These are phyloP conservation scores for Agrotis ipsilon DNA, from an alignment of 2,888 invertebrate genomes.

Conservation along the genomic window DNA sequence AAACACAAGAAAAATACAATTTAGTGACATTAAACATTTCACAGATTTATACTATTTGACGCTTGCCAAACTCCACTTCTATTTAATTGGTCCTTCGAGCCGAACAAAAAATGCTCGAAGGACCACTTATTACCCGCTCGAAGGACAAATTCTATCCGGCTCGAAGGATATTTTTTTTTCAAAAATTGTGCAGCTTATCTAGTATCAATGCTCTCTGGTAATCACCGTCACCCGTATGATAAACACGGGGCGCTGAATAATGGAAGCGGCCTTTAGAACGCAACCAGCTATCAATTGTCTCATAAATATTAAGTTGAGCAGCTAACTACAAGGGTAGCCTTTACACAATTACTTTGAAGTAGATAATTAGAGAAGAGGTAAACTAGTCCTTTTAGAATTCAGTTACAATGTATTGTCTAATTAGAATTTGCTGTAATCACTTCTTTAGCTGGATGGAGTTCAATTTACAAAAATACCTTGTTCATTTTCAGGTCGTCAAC, in stretches of 20 bases:
- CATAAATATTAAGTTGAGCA: slow-evolving; percentile 52
- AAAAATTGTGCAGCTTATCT: slow-evolving; percentile 6
- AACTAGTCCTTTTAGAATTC: slow-evolving; percentile 12
- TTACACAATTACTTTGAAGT: slow-evolving; percentile 43
- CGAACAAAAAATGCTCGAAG: background rate
- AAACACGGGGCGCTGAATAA: slow-evolving; percentile 58
- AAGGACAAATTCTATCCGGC: too few relatives aligned
- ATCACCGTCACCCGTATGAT: slow-evolving; percentile 53
- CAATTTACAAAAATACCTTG: too few relatives aligned
- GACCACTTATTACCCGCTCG: too few relatives aligned
- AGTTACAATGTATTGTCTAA: background rate
- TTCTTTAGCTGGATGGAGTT: background rate
- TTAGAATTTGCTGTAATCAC: slow-evolving; percentile 3
- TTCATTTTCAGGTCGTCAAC: too few relatives aligned
- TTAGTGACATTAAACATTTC: background rate
- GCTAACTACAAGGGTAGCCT: slow-evolving; percentile 20
- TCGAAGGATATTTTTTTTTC: too few relatives aligned
- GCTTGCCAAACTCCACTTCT: too few relatives aligned
- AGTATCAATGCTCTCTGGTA: slow-evolving; percentile 16
- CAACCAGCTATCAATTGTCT: slow-evolving; percentile 51
- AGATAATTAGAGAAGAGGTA: slow-evolving; percentile 20
- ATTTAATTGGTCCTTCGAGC: slow-evolving; percentile 15
- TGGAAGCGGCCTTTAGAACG: slow-evolving; percentile 45
- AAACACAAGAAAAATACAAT: background rate
- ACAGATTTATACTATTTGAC: background rate